Evolutionary conservation across 2,888 invertebrate species (phyloP).

Genomic region (Cantharis rufa): DNA sequence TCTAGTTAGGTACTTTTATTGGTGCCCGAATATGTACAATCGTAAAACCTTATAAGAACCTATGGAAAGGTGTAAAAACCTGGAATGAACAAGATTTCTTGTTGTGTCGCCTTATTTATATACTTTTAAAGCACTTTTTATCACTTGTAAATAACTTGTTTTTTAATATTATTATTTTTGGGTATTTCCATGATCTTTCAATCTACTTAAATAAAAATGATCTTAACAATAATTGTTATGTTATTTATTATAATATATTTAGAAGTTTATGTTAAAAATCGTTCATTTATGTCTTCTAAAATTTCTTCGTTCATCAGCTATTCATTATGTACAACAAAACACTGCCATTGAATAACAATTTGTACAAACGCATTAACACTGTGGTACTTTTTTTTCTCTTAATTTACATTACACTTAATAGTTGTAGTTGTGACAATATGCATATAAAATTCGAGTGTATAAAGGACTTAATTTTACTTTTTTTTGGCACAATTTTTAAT

Average conservation of each 20-base stretch:
- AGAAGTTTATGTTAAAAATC: neutral
- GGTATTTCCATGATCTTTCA: neutral
- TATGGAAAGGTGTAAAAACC: neutral
- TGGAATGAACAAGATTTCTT: neutral
- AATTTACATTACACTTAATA: neutral
- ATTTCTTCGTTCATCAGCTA: neutral
- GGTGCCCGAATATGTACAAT: neutral
- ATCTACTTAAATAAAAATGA: neutral
- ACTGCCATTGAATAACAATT: neutral
- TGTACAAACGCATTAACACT: neutral
- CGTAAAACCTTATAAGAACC: neutral
- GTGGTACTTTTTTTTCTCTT: neutral
- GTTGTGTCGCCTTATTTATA: neutral
- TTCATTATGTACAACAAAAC: neutral
- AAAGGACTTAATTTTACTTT: neutral
- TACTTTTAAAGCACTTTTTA: neutral
- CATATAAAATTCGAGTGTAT: neutral
- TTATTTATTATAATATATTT: neutral
- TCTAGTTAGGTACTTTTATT: neutral
- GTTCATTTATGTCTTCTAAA: neutral
- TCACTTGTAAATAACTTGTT: neutral
- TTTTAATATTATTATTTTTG: neutral
- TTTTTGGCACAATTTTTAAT: neutral
- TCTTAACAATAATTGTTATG: neutral
- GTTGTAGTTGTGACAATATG: neutral